Conservation (phyloP, 2,113 vertebrate genomes). For the Calidris pygmaea region DNA sequence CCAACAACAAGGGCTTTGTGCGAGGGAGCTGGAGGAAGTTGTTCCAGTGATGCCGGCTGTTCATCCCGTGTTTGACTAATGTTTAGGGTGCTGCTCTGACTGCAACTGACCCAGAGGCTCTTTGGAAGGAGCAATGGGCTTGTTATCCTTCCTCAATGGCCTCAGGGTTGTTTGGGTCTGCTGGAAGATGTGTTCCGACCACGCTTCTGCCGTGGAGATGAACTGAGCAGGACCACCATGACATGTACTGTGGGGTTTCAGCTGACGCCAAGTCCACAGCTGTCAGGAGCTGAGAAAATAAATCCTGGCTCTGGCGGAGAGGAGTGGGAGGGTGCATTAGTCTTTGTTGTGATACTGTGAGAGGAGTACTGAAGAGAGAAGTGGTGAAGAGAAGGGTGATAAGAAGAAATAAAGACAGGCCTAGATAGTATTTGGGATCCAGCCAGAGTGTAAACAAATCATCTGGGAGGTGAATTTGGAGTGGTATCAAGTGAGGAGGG, state of each 20-base stretch:
- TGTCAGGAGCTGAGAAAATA: background rate
- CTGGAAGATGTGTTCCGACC: background rate
- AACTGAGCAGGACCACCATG: background rate
- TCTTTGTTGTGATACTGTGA: background rate
- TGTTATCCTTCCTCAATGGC: background rate
- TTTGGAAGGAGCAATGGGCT: background rate
- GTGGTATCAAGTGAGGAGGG: background rate
- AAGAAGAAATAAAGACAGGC: conserved; percentile 1
- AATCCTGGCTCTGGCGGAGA: background rate
- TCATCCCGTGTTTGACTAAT: background rate
- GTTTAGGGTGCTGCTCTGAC: background rate
- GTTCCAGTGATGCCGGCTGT: fast-evolving
- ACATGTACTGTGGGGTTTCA: no score
- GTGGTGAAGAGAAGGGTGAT: background rate
- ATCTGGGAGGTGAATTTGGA: conserved; percentile 7
- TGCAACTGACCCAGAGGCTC: fast-evolving
- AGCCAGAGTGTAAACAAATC: conserved; percentile 31
- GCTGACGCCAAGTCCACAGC: background rate
- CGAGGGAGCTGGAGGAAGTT: background rate
- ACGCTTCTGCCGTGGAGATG: fast-evolving
- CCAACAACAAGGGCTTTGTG: background rate
- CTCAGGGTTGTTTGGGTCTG: background rate
- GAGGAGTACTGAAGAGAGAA: background rate
- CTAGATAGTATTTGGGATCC: background rate
- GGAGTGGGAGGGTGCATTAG: background rate